Conservation (phyloP, 2,888 invertebrate species). For the Sphaerophoria taeniata region DNA sequence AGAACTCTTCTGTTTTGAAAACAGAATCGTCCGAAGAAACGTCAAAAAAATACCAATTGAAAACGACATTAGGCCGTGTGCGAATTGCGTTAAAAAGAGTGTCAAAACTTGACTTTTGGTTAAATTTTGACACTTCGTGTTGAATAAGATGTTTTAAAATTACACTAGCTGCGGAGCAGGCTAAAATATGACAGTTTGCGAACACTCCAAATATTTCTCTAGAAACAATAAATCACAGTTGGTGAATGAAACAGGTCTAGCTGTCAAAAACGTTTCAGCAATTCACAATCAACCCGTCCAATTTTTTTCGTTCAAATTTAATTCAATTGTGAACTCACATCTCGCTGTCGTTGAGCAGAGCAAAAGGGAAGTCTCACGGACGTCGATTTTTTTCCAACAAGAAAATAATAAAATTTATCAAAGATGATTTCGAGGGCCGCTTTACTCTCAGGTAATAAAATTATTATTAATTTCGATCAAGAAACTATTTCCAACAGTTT, state of each 20-base stretch:
- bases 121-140: no score
- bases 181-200: no score
- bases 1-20: no score
- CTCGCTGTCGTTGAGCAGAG: constrained; percentile 52
- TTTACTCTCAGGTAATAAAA: constrained; percentile 86
- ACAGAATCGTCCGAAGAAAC: no score
- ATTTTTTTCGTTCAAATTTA: not conserved
- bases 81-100: no score
- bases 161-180: no score
- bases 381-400: constrained; percentile 60
- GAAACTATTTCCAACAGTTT: not conserved
- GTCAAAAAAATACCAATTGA: no score
- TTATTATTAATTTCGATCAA: no score
- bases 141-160: not conserved
- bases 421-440: constrained; percentile 88
- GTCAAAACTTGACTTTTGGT: no score
- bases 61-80: no score
- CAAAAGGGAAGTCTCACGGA: constrained; percentile 54
- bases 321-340: constrained; percentile 49
- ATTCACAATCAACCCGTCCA: no score
- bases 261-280: constrained; percentile 35
- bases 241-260: not conserved
- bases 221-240: not conserved
- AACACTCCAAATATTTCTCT: not conserved
- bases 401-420: constrained; percentile 79